Conservation (phyloP, 1,140 invertebrate species). For the Drosophila sproati region DNA sequence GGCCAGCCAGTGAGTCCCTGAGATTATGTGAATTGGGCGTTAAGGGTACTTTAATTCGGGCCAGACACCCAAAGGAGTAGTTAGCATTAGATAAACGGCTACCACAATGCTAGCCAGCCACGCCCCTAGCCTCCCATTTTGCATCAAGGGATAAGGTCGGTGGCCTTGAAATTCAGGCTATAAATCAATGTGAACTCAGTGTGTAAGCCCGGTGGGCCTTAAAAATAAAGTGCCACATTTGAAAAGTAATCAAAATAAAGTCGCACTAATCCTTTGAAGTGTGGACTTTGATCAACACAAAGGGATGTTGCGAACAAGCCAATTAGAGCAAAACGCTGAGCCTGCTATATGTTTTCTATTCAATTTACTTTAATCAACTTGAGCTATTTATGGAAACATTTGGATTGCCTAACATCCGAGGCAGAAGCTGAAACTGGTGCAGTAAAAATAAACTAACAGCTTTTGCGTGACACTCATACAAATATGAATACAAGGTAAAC, state of each 20-base stretch:
- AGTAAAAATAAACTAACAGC: conserved; percentile 76
- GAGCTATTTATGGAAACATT: conserved; percentile 39
- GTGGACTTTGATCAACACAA: conserved; percentile 18
- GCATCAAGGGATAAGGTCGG: neutral
- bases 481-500: conserved; percentile 28
- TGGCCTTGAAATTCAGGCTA: conserved; percentile 42
- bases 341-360: conserved; percentile 42
- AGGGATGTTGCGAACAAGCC: neutral
- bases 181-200: conserved; percentile 53
- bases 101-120: conserved; percentile 8
- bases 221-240: conserved; percentile 19
- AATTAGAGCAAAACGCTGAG: conserved; percentile 41
- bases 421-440: conserved; percentile 48
- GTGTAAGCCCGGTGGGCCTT: conserved; percentile 6
- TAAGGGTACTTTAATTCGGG: conserved; percentile 58
- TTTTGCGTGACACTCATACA: conserved; percentile 73
- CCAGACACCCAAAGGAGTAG: conserved; percentile 80
- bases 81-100: conserved; percentile 71
- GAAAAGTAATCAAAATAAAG: conserved; percentile 2
- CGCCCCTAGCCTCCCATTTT: neutral
- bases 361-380: conserved; percentile 66
- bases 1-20: conserved; percentile 16
- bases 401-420: conserved; percentile 7
- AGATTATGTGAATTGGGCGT: conserved; percentile 50
- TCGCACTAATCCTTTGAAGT: conserved; percentile 21